Base-by-base conservation (phyloP, 2,113 vertebrate genomes). In the Carettochelys insculpta region DNA sequence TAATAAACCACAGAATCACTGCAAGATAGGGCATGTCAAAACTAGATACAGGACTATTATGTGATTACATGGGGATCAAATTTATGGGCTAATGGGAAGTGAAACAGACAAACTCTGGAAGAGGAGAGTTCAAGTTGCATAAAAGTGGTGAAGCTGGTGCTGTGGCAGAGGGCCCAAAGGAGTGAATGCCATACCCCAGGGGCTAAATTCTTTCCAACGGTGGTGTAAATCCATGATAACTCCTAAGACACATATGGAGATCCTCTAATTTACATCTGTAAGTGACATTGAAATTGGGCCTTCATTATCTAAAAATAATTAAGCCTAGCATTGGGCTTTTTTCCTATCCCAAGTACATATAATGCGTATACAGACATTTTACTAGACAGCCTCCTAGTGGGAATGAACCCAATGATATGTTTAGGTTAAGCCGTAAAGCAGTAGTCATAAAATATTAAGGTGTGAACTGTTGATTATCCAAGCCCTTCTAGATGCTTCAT, bases 31-130 rank as follows among this genome's bases (percentile, higher is more conserved):
- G 43, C 53, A 6, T 47, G 0, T 71, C 20, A 14, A 58, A 14
- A 6, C 29, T 29, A 58, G 29, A 58, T 58, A 1, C 0, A 1
- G 1, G 34, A 50, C 58, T 78, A 1, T 43, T 80, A 83, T 34
- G 38, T 19, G 34, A 34, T 24, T 51, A 2, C 0, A 8, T 76
- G 20, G 29, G 29, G 53, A 11, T 38, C 31, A 80, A 82, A 56
- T 6, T 4, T 34, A 6, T 1, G 0, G 65, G 2, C 1, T 31
- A 12, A 50, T 12, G 31, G 5, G 4, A 19, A 78, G 0, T 0
- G 84, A 58, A 71, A 45, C 84, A 79, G 79, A 51, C 85, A 90
- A 19, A 76, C 31, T n/a, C 76, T 48, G 71, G 13, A 27, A 27
- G 7, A 47, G 6, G 31, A 85, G 16, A 27, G 45, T 83, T 86